Evolutionary conservation across 2,888 invertebrate species (phyloP).

Genomic region (Hipparchia sbordonii): DNA sequence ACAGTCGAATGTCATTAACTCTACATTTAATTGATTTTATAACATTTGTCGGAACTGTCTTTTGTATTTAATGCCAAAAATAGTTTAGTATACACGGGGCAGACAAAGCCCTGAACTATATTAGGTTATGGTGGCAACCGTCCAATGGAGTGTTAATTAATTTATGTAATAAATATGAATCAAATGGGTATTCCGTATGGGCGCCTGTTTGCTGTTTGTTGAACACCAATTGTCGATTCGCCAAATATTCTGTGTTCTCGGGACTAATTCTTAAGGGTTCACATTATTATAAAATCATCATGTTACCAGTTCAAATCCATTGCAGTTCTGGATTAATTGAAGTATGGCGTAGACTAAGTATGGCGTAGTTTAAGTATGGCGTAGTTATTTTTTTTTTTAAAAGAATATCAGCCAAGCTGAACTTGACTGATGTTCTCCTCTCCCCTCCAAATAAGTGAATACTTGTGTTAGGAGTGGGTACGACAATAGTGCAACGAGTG

Average conservation of each 20-base stretch:
- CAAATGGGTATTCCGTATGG: slow-evolving; percentile 27
- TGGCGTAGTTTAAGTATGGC: no score
- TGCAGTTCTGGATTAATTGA: no score
- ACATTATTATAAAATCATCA: background rate
- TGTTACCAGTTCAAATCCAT: background rate
- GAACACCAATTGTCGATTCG: slow-evolving; percentile 14
- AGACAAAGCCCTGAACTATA: slow-evolving; percentile 26
- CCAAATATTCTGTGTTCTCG: background rate
- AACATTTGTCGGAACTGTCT: slow-evolving; percentile 15
- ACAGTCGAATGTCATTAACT: background rate
- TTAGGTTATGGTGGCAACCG: slow-evolving; percentile 51
- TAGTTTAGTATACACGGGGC: slow-evolving; percentile 13
- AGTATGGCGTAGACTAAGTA: no score
- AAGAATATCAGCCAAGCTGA: no score
- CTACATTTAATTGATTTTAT: slow-evolving; percentile 6
- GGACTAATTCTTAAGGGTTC: background rate
- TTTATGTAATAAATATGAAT: slow-evolving; percentile 58
- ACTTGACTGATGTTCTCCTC: no score
- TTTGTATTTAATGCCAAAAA: slow-evolving; percentile 13
- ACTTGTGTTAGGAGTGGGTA: no score
- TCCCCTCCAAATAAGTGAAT: no score
- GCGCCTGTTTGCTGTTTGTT: slow-evolving; percentile 32
- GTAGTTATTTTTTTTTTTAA: no score
- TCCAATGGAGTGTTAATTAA: slow-evolving; percentile 59
- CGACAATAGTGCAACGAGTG: no score